Evolutionary conservation across 2,797 vertebrate species (phyloP), one percentile per base, ranked within the genome.

Genomic region (Synanceia verrucosa): DNA sequence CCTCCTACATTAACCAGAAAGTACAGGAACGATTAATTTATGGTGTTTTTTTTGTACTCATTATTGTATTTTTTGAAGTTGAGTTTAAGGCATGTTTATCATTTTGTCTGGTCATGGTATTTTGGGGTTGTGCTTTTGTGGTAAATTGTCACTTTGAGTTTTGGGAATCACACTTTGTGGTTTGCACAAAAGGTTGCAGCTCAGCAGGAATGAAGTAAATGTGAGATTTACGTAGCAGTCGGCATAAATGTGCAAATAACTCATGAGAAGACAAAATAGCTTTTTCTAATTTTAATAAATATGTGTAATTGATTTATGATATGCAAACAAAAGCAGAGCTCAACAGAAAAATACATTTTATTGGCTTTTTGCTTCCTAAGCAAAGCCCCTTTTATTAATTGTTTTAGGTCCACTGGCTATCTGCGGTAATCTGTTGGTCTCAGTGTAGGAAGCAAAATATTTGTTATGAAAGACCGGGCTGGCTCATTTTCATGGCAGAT

Each of bases 391-490:
- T 71, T 85, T 90, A 90, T 89, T 90, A 90, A 91, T 92, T 89
- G 88, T 93, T 91, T 93, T 87, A 86, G 88, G 86, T 91, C 88
- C 89, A 86, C 84, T 91, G 88, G 87, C 90, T 85, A 87, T 80
- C 86, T 76, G 82, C 84, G 83, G 78, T 88, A 88, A 91, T 92
- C 79, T 81, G 81, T 59, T 88, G 90, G 83, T 90, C 81, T 93
- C 88, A 80, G 87, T 72, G 89, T 79, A 83, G 88, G 78, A 87
- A 88, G 84, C 72, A 72, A 87, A 90, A 90, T 88, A 92, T 93
- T 92, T 90, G 87, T 90, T 87, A 81, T 89, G 86, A 92, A 88
- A 83, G 87, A 91, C 83, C 82, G 67, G 80, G 60, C 85, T 88
- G 88, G 89, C 92, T 87, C 73, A 69, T 86, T 93, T 91, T 93